phyloP scores from a whole-genome alignment of 2,797 vertebrate species.

The Alcedo atthis region DNA sequence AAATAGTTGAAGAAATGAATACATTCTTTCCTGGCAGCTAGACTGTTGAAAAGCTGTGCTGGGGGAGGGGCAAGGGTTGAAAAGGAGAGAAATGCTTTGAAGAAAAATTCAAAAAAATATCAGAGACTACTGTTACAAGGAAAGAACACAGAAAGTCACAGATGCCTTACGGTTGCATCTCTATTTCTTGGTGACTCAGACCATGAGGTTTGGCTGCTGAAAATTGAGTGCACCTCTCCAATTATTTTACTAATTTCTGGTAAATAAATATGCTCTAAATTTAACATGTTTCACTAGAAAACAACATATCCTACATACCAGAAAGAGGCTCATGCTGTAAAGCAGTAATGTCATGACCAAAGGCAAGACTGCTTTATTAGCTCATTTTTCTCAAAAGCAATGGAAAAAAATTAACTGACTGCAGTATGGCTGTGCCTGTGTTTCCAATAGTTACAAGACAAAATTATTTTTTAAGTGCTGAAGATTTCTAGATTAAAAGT shows the following conservation, averaged over 20 bases:
- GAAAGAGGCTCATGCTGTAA: not conserved
- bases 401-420: not conserved
- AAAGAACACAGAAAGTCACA: not conserved
- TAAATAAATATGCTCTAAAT: not conserved
- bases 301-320: not conserved
- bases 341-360: not conserved
- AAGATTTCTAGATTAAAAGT: not conserved
- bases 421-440: not conserved
- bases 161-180: not conserved
- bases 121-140: not conserved
- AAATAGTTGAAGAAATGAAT: not conserved
- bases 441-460: constrained; percentile 42
- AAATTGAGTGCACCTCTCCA: not conserved
- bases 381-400: constrained; percentile 3
- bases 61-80: not conserved
- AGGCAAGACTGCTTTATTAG: constrained; percentile 7
- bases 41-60: not conserved
- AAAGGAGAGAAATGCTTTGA: not conserved
- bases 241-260: constrained; percentile 13
- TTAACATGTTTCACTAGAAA: not conserved
- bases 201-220: not conserved
- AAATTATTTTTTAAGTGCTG: not conserved
- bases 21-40: not conserved
- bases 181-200: not conserved
- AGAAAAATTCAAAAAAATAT: not conserved